Conservation (phyloP, 1,140 invertebrate genomes). For the Brachionus angularis region DNA sequence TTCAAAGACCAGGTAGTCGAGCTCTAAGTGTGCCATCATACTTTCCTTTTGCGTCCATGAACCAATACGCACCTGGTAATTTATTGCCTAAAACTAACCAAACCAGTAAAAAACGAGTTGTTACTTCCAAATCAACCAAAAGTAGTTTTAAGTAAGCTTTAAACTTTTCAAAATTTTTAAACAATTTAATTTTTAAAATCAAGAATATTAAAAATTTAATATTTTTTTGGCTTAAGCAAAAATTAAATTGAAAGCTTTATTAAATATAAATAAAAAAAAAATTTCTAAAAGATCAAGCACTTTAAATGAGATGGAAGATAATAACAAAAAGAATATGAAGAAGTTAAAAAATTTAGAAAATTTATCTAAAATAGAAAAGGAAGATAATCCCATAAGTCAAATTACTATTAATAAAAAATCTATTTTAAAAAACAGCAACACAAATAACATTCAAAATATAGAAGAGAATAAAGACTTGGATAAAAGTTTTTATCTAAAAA, state of each 20-base stretch:
- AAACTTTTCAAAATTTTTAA: too few relatives aligned
- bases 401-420: too few relatives aligned
- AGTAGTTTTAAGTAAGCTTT: neutral
- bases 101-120: slow-evolving; percentile 21
- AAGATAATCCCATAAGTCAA: neutral
- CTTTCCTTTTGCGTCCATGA: slow-evolving; percentile 37
- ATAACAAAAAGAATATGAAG: neutral
- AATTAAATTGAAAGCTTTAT: too few relatives aligned
- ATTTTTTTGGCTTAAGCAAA: too few relatives aligned
- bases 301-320: neutral
- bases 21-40: slow-evolving; percentile 51
- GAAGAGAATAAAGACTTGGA: too few relatives aligned
- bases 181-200: too few relatives aligned
- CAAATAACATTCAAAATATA: too few relatives aligned
- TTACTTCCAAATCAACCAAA: neutral
- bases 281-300: neutral
- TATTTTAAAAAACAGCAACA: too few relatives aligned
- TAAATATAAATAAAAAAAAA: neutral
- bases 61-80: slow-evolving; percentile 9
- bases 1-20: slow-evolving; percentile 50
- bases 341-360: neutral
- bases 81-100: neutral
- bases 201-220: too few relatives aligned
- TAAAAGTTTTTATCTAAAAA: too few relatives aligned
- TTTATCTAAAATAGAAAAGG: neutral